These are phyloP conservation scores for Pristionchus arcanus DNA, from an alignment of 2,888 invertebrate genomes.

Conservation along the genomic window DNA sequence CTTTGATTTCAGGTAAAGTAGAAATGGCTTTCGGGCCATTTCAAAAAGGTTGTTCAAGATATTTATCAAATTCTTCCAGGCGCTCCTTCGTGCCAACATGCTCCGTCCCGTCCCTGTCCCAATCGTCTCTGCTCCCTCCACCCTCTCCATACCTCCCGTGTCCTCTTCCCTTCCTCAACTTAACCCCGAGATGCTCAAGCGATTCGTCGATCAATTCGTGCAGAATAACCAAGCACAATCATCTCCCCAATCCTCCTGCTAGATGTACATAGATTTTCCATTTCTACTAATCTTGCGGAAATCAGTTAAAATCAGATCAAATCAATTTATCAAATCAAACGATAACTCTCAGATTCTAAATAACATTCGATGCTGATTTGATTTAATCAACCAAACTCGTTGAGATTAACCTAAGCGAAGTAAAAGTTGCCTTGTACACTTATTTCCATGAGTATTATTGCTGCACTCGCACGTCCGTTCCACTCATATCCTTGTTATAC, in stretches of 20 bases:
- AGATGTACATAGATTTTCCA: background rate
- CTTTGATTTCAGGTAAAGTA: background rate
- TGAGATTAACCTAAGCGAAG: too few relatives aligned
- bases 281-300: too few relatives aligned
- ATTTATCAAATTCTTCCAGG: constrained; percentile 8
- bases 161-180: background rate
- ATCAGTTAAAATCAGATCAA: too few relatives aligned
- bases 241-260: constrained; percentile 29
- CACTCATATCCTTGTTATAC: background rate
- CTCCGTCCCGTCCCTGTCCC: background rate
- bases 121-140: background rate
- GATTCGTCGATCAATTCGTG: constrained; percentile 50
- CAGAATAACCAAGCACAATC: background rate
- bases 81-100: constrained; percentile 44
- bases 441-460: background rate
- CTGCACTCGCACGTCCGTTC: background rate
- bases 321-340: too few relatives aligned
- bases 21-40: background rate
- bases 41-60: background rate
- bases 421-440: too few relatives aligned
- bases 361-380: too few relatives aligned
- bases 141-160: background rate
- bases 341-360: too few relatives aligned
- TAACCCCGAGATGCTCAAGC: constrained; percentile 34
- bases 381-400: too few relatives aligned